Base-by-base conservation (phyloP, 2,797 vertebrate genomes). In the Saxicola maurus region DNA sequence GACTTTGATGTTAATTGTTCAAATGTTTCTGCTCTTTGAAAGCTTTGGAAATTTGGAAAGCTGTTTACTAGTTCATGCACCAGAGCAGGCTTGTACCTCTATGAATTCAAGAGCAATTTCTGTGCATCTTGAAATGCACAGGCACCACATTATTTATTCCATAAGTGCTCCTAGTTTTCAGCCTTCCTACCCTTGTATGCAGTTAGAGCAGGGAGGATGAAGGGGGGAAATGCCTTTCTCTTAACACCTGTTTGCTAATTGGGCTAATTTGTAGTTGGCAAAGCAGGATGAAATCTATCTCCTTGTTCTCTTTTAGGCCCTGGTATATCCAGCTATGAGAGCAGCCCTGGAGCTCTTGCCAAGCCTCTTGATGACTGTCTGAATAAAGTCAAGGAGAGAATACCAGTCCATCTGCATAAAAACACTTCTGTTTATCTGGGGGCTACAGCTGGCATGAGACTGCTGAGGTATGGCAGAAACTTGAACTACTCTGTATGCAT, bases 381-480 rank as follows among this genome's bases (percentile, higher is more conserved):
- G 96, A 82, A 87, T 53, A 69, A 95, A 28, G 94, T 98, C 67
- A 96, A 77, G 53, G 60, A 87, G 21, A 77, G 33, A 43, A 96
- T 99, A 88, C 98, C 99, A 13, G n/a, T 48, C 18, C 83, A 90
- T 67, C 97, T 98, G 71, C 98, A 97, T n/a, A 96, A 93, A 28
- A 96, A 80, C 60, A 99, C 98, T 4, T 96, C 96, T 38, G 75
- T 98, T 28, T 99, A 98, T 94, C 96, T 99, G 38, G 99, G 98
- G 40, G 99, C 99, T 62, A 99, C 99, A 5, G 99, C 99, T n/a
- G 99, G 99, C 82, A 99, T 99, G 99, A 98, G 99, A 82, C 94
- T 99, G 68, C 96, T 99, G 72, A 97, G 98, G 99, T 99, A 97
- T 96, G 88, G 71, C 52, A 46, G 48, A 31, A 76, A 40, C 13